Evolutionary conservation across 2,888 invertebrate genomes (phyloP), one percentile per base, ranked within the genome.

Genomic region (Drosophila neutralis): DNA sequence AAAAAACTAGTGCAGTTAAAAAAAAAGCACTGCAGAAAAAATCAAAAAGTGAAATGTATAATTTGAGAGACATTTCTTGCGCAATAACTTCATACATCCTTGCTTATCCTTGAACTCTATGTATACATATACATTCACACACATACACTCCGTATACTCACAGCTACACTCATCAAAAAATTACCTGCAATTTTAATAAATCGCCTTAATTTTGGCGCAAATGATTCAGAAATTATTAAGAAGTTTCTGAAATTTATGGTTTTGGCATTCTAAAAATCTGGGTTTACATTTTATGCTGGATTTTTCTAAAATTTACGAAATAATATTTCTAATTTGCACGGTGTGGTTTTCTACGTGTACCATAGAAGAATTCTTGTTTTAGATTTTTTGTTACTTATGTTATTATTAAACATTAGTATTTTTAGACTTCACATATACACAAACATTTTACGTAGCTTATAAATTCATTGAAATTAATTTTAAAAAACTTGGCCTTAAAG

Each of bases 81-180:
- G 56, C 75, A 78, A 76, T 70, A 52, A 54, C 45, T 63, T 59
- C 24, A 24, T 54, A 67, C 27, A 51, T 68, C 51, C 49, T 62
- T 24, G 24, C 15, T 54, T 81, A 71, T 80, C 84, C 81, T 82
- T 86, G 80, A 79, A 74, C 64, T 75, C 68, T 38, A 59, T 65
- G 71, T 53, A 56, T 62, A 53, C 63, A 40, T 8, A 45, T 27
- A 52, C 53, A 60, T 51, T 2, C 18, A 24, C 33, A 66, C 58
- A 52, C 45, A 69, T 29, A 69, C 63, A 66, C 38, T 65, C 24
- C 51, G 24, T 57, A 21, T 21, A 29, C 29, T n/a, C 36, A 35
- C 36, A 57, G 33, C 13, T n/a, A 52, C 15, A 24, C 15, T 24
- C 8, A 8, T 45, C 4, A 24, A 45, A 45, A 45, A 45, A 24